Base-by-base conservation (phyloP, 1,140 invertebrate genomes). In the Phortica variegata region DNA sequence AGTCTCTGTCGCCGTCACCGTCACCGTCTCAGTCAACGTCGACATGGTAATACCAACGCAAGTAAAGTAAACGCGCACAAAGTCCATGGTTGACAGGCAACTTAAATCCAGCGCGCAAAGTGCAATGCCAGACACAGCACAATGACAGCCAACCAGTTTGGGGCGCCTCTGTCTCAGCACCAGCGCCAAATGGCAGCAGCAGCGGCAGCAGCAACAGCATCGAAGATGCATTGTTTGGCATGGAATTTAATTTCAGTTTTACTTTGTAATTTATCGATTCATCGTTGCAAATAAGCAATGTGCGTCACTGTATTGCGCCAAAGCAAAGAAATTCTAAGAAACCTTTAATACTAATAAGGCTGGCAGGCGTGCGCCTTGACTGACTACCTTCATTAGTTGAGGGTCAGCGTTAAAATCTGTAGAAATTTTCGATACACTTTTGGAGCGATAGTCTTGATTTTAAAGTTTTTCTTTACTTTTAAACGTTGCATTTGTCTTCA, bases 241-340 rank as follows among this genome's bases (percentile, higher is more conserved):
- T 68, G 68, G 63, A 68, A 68, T 68, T 68, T 68, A 68, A 68
- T 68, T 68, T 68, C 68, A 68, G 63, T 68, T 68, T 68, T 69
- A 68, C 63, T 68, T 68, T 68, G 63, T 68, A 68, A 68, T 68
- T 68, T 68, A 68, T 68, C 57, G 63, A 68, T 68, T 65, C 63
- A 65, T 13, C 33, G 33, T 36, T n/a, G 36, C 44, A n/a, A n/a
- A n/a, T n/a, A n/a, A n/a, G n/a, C n/a, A n/a, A n/a, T n/a, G n/a
- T n/a, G n/a, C 49, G 13, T 41, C 52, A 31, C 31, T 21, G 33
- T 43, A 19, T 43, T 26, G 52, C 51, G 53, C 51, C 49, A 55
- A 52, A 55, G 49, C 53, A 47, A 20, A 52, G 47, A 56, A 49
- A 39, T 41, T 56, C 53, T 54, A 40, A 38, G 43, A 34, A 39